Evolutionary conservation across 2,888 invertebrate species (phyloP), one percentile per base, ranked within the genome.

Genomic region (Tinea pellionella): DNA sequence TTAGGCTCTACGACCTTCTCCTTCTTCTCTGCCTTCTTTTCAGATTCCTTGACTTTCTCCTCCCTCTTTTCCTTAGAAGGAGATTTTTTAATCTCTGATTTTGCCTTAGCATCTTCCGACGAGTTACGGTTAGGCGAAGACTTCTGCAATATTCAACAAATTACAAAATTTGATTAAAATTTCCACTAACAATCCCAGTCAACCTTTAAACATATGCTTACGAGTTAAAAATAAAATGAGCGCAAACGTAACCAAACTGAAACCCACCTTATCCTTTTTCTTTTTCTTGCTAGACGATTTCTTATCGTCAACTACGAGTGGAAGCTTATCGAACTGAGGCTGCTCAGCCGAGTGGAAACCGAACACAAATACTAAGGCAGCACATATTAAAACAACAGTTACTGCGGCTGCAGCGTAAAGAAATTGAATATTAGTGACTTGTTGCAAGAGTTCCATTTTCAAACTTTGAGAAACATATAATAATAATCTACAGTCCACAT

Each of bases 311-410:
- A 89, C 70, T 65, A 87, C 80, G 66, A 89, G 78, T 47, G 91
- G 89, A 64, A 93, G 85, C 79, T 93, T 92, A 72, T 92, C 92
- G 77, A 93, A 93, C 72, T 93, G 92, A 72, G 95, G 95, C 81
- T 94, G 93, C 77, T 92, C 92, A 66, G 93, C 91, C 63, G 92
- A 90, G 84, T 92, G 93, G 82, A 94, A 93, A 64, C 94, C 94
- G 78, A 93, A 94, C 65, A 90, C 90, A 84, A 92, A 94, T 69
- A 94, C 93, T 67, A 94, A 83, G 66, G 92, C 87, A 66, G 92
- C 93, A 75, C 91, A 92, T 67, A 93, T 78, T 73, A 93, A 89
- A 69, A 94, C 92, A 73, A 91, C 88, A 67, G 89, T 81, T 64
- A 89, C 90, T 67, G 89, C 89, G 63, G 89, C 89, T 68, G 87